Percentiles rank a stretch among this genome's conserved stretches.
phyloP scores from a whole-genome alignment of 1,140 invertebrate species.

The Subanguina moxae region DNA sequence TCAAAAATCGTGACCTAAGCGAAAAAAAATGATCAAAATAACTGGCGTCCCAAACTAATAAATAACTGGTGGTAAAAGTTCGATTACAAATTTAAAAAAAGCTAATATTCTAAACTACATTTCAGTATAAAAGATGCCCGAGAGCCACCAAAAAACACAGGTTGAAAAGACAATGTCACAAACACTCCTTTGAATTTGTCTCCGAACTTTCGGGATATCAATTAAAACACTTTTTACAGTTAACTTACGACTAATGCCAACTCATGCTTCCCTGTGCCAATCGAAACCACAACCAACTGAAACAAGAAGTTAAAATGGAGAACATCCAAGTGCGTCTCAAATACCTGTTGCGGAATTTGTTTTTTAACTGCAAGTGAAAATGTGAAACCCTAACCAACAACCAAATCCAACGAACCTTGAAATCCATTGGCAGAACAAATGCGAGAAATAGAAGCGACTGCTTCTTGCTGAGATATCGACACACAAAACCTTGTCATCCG shows the following conservation, averaged over 20 bases:
- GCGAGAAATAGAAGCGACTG: conserved; percentile 14
- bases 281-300: conserved; percentile 1
- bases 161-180: too few species aligned
- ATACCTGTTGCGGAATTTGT: conserved; percentile 5
- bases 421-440: conserved; percentile 1
- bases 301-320: background rate
- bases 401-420: background rate
- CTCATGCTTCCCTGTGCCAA: background rate
- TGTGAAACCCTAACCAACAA: too few species aligned
- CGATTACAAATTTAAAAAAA: too few species aligned
- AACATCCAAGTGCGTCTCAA: too few species aligned
- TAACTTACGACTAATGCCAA: conserved; percentile 2
- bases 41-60: too few species aligned
- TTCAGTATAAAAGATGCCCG: too few species aligned
- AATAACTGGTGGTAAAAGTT: too few species aligned
- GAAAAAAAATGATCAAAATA: background rate
- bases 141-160: too few species aligned
- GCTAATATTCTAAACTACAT: too few species aligned
- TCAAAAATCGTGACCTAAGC: conserved; percentile 12
- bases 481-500: conserved; percentile 42
- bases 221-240: too few species aligned
- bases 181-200: too few species aligned
- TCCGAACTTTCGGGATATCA: too few species aligned
- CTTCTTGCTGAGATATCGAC: conserved; percentile 8
- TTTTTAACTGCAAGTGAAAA: background rate